Conservation (phyloP, 2,113 vertebrate genomes). For the Oncorhynchus masou region DNA sequence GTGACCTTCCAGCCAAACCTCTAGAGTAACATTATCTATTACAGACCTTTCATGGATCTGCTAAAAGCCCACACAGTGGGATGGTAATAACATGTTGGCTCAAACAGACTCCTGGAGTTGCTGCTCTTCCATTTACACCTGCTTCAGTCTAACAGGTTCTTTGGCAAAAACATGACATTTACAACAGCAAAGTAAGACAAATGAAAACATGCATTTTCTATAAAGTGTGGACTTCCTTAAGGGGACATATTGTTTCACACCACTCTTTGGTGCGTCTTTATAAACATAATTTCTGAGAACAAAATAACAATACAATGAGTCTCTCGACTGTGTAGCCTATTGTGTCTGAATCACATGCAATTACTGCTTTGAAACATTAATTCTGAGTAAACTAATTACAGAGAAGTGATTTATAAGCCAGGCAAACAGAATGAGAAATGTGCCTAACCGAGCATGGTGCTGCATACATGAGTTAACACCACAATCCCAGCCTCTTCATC, state of each 20-base stretch:
- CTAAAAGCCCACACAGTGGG: background rate
- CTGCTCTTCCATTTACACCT: background rate
- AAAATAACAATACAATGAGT: background rate
- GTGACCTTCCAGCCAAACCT: background rate
- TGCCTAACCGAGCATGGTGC: background rate
- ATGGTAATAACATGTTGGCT: background rate
- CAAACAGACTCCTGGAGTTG: background rate
- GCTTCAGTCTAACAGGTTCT: constrained; percentile 13
- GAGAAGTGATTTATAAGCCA: constrained; percentile 16
- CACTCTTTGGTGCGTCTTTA: too few relatives aligned
- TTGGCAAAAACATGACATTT: background rate
- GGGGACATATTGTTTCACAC: too few relatives aligned
- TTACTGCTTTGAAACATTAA: background rate
- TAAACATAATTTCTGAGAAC: too few relatives aligned
- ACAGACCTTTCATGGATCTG: background rate
- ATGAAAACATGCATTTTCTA: too few relatives aligned
- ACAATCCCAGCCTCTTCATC: constrained; percentile 24
- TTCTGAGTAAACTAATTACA: constrained; percentile 15
- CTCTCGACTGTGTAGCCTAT: background rate
- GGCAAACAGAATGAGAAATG: background rate
- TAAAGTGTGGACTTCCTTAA: too few relatives aligned
- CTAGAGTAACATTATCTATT: background rate
- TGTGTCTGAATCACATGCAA: too few relatives aligned
- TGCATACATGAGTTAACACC: constrained; percentile 6
- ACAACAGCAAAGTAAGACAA: too few relatives aligned